Percentiles rank a stretch among this genome's conserved stretches.
These are phyloP conservation scores for Chaunax sp. DNA, from an alignment of 2,797 vertebrate species.

Conservation along the genomic window DNA sequence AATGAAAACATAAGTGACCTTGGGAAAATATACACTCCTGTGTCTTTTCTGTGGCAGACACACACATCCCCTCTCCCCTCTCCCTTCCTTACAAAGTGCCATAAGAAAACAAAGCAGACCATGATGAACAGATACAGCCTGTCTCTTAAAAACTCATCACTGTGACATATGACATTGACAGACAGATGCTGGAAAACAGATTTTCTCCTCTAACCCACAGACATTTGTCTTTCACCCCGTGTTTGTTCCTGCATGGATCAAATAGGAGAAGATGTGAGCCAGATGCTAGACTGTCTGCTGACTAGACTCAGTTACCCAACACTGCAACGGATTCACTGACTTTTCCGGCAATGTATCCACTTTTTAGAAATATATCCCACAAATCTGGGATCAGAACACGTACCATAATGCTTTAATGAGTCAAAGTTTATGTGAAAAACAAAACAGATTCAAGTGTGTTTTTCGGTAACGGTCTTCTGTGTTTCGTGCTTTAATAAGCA, in stretches of 20 bases:
- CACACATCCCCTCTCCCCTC: conserved; percentile 1
- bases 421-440: conserved; percentile 25
- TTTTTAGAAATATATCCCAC: conserved; percentile 51
- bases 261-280: conserved; percentile 73
- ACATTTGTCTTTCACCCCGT: conserved; percentile 70
- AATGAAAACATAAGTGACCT: conserved; percentile 77
- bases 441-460: conserved; percentile 11
- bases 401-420: conserved; percentile 19
- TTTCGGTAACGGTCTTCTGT: background rate
- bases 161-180: conserved; percentile 75
- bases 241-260: conserved; percentile 75
- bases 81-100: conserved; percentile 47
- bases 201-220: conserved; percentile 56
- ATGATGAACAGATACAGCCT: conserved; percentile 33
- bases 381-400: conserved; percentile 32
- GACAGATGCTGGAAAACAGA: conserved; percentile 72
- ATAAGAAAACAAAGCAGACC: conserved; percentile 62
- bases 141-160: conserved; percentile 67
- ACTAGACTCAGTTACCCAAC: conserved; percentile 63
- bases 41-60: conserved; percentile 43
- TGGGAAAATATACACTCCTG: conserved; percentile 63
- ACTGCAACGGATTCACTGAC: conserved; percentile 40
- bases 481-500: background rate
- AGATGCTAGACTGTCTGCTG: conserved; percentile 73
- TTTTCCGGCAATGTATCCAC: conserved; percentile 19